These are phyloP conservation scores for Drosophila kanekoi DNA, from an alignment of 2,888 invertebrate genomes.

Conservation along the genomic window DNA sequence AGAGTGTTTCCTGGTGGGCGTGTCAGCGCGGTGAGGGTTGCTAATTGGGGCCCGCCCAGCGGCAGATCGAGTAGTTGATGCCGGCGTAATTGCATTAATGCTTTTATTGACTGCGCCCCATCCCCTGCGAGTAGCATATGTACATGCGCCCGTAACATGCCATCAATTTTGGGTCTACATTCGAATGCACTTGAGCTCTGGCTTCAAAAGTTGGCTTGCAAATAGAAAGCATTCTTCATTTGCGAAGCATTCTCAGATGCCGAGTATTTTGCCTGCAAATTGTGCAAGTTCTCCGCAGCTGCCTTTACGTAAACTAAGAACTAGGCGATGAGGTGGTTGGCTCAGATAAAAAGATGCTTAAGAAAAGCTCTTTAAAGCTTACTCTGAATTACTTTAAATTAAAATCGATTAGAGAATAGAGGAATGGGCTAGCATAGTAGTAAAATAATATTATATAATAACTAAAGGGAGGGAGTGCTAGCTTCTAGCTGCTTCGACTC, in stretches of 20 bases:
- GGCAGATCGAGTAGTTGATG: conserved; percentile 4
- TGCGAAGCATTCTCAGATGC: too few relatives aligned
- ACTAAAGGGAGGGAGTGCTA: too few relatives aligned
- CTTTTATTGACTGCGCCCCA: conserved; percentile 19
- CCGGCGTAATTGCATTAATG: conserved; percentile 51
- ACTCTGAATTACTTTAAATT: too few relatives aligned
- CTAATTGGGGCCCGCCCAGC: conserved; percentile 43
- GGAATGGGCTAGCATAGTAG: too few relatives aligned
- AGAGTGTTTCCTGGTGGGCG: conserved; percentile 15
- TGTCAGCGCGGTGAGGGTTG: conserved; percentile 16
- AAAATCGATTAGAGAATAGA: too few relatives aligned
- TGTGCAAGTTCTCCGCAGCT: not conserved
- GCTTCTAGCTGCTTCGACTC: too few relatives aligned
- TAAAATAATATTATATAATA: too few relatives aligned
- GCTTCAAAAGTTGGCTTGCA: conserved; percentile 21
- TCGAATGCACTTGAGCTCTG: conserved; percentile 44
- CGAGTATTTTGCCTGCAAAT: conserved; percentile 13
- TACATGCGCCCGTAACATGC: not conserved
- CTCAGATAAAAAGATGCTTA: not conserved
- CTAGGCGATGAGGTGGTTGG: not conserved
- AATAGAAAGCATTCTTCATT: conserved; percentile 20
- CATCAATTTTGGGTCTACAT: conserved; percentile 13
- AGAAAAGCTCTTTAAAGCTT: too few relatives aligned
- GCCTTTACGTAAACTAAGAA: conserved; percentile 4
- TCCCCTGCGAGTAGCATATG: not conserved